A percentile compares a stretch with the other conserved stretches of the same genome.
Evolutionary conservation across 2,113 vertebrate genomes (phyloP).

Genomic region (Galbula dea): DNA sequence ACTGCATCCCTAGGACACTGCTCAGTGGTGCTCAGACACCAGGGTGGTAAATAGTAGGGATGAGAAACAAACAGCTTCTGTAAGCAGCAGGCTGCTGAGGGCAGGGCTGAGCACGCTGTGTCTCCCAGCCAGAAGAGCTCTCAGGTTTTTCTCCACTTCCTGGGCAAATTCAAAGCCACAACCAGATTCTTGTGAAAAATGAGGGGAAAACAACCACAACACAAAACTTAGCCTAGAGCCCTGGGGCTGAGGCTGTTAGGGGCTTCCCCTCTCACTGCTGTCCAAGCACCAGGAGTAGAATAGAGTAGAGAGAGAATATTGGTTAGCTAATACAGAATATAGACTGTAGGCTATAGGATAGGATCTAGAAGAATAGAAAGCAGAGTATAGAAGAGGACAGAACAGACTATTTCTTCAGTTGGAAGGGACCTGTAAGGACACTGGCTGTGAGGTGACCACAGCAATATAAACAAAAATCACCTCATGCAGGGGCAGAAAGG

Average conservation of each 20-base stretch:
- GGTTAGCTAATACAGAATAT: too few relatives aligned
- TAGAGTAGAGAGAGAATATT: not conserved
- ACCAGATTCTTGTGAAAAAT: not conserved
- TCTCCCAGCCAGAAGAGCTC: rapidly evolving
- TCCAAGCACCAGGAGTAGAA: not conserved
- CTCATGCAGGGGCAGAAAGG: not conserved
- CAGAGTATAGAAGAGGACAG: rapidly evolving
- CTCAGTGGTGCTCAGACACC: not conserved
- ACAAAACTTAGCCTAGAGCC: rapidly evolving
- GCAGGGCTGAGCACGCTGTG: not conserved
- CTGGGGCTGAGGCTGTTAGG: not conserved
- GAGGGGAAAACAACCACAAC: not conserved
- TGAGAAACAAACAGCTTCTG: not conserved
- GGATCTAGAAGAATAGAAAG: too few relatives aligned
- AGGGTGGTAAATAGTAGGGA: not conserved
- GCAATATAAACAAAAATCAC: too few relatives aligned
- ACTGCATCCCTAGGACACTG: not conserved
- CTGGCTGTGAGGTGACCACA: not conserved
- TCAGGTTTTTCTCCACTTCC: rapidly evolving
- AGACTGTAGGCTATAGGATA: too few relatives aligned
- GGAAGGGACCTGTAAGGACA: not conserved
- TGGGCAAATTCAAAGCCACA: not conserved
- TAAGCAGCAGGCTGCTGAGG: not conserved
- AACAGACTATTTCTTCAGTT: not conserved
- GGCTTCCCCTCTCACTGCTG: not conserved